Evolutionary conservation across 2,113 vertebrate species (phyloP), one percentile per base, ranked within the genome.

Genomic region (Polypterus bichir): DNA sequence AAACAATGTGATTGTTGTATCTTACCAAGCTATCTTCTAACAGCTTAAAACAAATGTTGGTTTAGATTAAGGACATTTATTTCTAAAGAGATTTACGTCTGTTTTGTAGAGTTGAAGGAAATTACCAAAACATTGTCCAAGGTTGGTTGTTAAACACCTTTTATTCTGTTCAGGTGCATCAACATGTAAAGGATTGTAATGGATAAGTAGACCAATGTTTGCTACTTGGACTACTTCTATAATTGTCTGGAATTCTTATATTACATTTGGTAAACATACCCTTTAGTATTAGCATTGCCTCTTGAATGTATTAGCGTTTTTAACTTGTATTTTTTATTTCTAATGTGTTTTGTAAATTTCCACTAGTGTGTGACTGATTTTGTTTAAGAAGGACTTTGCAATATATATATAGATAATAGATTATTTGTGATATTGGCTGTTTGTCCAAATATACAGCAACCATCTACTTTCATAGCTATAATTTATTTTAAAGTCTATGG

Each of bases 311-410:
- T 85, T 86, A 79, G 49, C 63, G 85, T 86, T 88, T 88, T 88
- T 77, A 86, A 88, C 80, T 79, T 86, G 82, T 86, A 86, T 88
- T 88, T 88, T 88, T 79, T 88, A 88, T 85, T 82, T 83, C 67
- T 67, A 62, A 71, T 73, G 66, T 77, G 80, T 77, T 83, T 27
- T 77, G 82, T 79, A 76, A 79, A 74, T 80, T 75, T 86, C 27
- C 81, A 27, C 2, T 74, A 80, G 46, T 83, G 80, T 77, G 72
- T 75, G 68, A 83, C 78, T 75, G 78, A 69, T 73, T 71, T 51
- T 6, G 6, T 7, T 51, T 7, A 7, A 51, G 6, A 51, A 7
- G 9, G 6, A 2, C 9, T 7, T 51, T 7, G 6, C 6, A 7
- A 51, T 51, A 51, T 51, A 51, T 51, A 51, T 51, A 51, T 51